Conservation (phyloP, 2,113 vertebrate genomes). For the Sinocyclocheilus maitianheensis region DNA sequence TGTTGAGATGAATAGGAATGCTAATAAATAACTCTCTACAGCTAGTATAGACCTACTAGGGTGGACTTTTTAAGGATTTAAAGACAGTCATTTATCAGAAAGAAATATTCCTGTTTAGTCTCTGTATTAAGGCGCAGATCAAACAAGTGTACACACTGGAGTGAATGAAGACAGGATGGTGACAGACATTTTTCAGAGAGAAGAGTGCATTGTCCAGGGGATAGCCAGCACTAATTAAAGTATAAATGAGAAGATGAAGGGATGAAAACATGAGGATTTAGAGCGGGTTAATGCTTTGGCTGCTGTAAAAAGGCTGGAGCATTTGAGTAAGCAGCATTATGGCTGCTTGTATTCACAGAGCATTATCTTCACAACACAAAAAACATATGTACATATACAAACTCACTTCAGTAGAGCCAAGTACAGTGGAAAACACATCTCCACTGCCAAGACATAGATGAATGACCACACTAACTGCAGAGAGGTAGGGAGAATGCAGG, state of each 20-base stretch:
- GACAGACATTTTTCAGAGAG: slow-evolving; percentile 25
- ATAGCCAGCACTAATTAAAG: not conserved
- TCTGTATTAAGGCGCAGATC: not conserved
- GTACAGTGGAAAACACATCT: slow-evolving; percentile 20
- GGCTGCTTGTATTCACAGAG: slow-evolving; percentile 35
- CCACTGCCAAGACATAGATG: slow-evolving; percentile 9
- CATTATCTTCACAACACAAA: slow-evolving; percentile 27
- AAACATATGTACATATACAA: slow-evolving; percentile 19
- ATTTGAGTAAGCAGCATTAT: slow-evolving; percentile 4
- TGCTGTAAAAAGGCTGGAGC: not conserved
- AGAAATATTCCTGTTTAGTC: not conserved
- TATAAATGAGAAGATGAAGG: slow-evolving; percentile 6
- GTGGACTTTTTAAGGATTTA: not conserved
- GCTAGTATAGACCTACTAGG: not conserved
- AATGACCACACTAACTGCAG: not conserved
- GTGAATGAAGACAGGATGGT: slow-evolving; percentile 6
- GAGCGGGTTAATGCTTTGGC: not conserved
- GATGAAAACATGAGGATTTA: slow-evolving; percentile 27
- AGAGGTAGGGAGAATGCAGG: not conserved
- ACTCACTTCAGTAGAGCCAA: not conserved
- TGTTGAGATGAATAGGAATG: not conserved
- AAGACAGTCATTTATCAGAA: not conserved
- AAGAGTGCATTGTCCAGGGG: slow-evolving; percentile 9
- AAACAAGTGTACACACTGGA: not conserved
- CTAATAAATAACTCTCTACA: slow-evolving; percentile 1